These are phyloP conservation scores for Phocides pigmalion DNA, from an alignment of 1,140 invertebrate species.

Conservation along the genomic window DNA sequence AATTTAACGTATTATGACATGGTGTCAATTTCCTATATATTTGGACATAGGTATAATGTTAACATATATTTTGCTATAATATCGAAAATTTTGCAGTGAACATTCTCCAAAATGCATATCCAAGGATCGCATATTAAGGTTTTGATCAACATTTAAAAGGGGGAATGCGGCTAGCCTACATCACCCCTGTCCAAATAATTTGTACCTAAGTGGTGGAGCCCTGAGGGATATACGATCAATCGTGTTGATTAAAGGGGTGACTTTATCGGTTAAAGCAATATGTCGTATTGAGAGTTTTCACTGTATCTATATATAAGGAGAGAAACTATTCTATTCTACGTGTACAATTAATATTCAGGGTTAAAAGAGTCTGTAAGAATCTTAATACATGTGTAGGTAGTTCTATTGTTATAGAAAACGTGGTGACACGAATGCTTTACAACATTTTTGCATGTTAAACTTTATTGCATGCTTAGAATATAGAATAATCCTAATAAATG, in stretches of 20 bases:
- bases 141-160: too few relatives aligned
- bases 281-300: background rate
- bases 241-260: background rate
- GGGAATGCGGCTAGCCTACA: too few relatives aligned
- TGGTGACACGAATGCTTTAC: background rate
- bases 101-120: background rate
- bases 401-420: background rate
- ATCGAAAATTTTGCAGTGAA: background rate
- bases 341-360: conserved; percentile 13
- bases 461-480: background rate
- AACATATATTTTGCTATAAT: background rate
- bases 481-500: background rate
- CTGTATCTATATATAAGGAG: background rate
- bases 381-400: background rate
- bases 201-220: too few relatives aligned
- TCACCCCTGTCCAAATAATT: too few relatives aligned
- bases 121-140: background rate
- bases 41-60: background rate
- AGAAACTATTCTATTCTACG: background rate
- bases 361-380: conserved; percentile 11
- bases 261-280: background rate
- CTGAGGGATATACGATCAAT: too few relatives aligned
- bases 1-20: background rate
- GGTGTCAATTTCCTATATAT: background rate
- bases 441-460: conserved; percentile 7